phyloP scores from a whole-genome alignment of 2,888 invertebrate species.

The Ligdia adustata region DNA sequence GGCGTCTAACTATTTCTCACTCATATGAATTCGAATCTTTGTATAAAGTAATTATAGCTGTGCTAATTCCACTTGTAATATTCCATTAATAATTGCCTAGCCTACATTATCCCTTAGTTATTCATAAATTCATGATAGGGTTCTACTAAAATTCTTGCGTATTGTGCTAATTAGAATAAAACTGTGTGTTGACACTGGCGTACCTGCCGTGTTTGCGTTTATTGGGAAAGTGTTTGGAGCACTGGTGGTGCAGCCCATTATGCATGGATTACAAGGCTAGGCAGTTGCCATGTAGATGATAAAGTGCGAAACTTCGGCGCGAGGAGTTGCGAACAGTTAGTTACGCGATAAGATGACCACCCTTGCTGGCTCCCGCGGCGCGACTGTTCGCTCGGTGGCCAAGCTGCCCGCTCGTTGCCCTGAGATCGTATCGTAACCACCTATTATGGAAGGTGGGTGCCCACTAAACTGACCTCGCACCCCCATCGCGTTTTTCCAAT shows the following conservation, averaged over 20 bases:
- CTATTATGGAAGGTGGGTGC: conserved; percentile 77
- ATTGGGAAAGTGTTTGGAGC: conserved; percentile 59
- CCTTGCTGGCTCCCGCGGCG: conserved; percentile 15
- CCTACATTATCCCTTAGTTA: no score
- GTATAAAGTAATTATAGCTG: no score
- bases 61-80: no score
- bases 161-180: conserved; percentile 9
- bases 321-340: conserved; percentile 34
- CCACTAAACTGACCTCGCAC: conserved; percentile 81
- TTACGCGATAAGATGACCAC: conserved; percentile 20
- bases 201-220: conserved; percentile 62
- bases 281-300: conserved; percentile 40
- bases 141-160: conserved; percentile 5
- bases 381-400: conserved; percentile 12
- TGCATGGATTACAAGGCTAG: conserved; percentile 42
- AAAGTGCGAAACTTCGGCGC: conserved; percentile 29
- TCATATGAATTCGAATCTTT: no score
- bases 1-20: no score
- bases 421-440: conserved; percentile 76
- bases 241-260: conserved; percentile 80
- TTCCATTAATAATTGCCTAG: no score
- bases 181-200: neutral
- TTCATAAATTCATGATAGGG: neutral
- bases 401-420: conserved; percentile 28
- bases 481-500: conserved; percentile 83